A percentile compares a stretch with the other conserved stretches of the same genome.
phyloP scores from a whole-genome alignment of 1,140 invertebrate species.

The Ips typographus region DNA sequence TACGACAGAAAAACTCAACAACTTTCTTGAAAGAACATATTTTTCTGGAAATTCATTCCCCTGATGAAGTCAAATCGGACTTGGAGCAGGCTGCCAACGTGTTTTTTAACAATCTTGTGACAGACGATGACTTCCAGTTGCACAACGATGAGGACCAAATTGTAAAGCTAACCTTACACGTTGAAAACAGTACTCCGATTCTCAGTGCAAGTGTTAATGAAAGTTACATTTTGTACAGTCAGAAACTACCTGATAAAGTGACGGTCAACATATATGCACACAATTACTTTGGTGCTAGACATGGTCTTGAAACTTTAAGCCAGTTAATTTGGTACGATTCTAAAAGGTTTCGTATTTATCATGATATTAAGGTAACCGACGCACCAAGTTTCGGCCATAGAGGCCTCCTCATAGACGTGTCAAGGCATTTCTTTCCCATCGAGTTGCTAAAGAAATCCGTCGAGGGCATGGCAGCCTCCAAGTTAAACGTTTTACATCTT shows the following conservation, averaged over 20 bases:
- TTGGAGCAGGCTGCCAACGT: constrained; percentile 19
- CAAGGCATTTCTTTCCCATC: constrained; percentile 71
- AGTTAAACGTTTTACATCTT: constrained; percentile 84
- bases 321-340: constrained; percentile 74
- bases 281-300: constrained; percentile 73
- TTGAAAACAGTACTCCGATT: constrained; percentile 30
- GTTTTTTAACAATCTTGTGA: constrained; percentile 18
- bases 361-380: constrained; percentile 57
- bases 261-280: constrained; percentile 63
- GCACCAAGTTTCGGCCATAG: constrained; percentile 63
- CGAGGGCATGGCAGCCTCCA: constrained; percentile 73
- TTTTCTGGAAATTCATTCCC: constrained; percentile 49
- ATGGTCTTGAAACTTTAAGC: constrained; percentile 74
- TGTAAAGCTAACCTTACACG: constrained; percentile 25
- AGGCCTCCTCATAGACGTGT: constrained; percentile 75
- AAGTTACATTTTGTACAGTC: constrained; percentile 65
- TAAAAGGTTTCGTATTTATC: constrained; percentile 57
- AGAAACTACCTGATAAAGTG: constrained; percentile 54
- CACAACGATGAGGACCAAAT: constrained; percentile 6
- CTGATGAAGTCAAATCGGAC: constrained; percentile 5
- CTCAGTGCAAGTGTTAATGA: constrained; percentile 67
- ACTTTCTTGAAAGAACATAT: constrained; percentile 50
- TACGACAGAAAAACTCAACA: constrained; percentile 49
- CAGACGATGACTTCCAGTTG: background rate
- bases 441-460: constrained; percentile 67